Base-by-base conservation (phyloP, 37 sponge, comb jelly and placozoan species). In the Cliona cf. orientalis region DNA sequence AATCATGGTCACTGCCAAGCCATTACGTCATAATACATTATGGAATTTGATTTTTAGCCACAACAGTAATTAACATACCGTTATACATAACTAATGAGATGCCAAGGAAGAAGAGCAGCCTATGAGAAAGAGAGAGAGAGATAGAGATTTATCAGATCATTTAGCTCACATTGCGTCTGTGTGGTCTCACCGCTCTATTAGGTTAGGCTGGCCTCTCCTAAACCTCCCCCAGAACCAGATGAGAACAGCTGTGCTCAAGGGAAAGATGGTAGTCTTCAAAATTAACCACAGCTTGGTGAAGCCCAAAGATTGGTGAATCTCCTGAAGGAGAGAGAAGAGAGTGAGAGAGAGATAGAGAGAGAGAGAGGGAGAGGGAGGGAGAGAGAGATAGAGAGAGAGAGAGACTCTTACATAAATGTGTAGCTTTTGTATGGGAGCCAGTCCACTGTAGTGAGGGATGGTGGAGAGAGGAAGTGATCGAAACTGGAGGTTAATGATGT, bases 261-360 rank as follows among this genome's bases (percentile, higher is more conserved):
- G 85, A 44, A 84, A 84, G 60, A 92, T 45, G 31, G 74, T 28
- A 11, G 55, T 55, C 81, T 92, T 92, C 37, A 92, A 40, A 3
- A 42, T n/a, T 45, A 84, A 66, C 89, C 89, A 92, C 40, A 84
- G 34, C n/a, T 76, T 26, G 23, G 93, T 92, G 81, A 92, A 92
- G 1, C 62, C 71, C 23, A 26, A 25, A 23, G 66, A 71, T 25
- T 92, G 93, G 56, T 92, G 93, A 39, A 92, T 62, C 78, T 87
- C 93, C 93, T 92, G 75, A 7, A 44, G n/a, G 2, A 41, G 2
- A 42, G 26, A 31, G 3, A 62, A 41, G 25, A 22, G 35, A 31
- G 43, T 36, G 66, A 19, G 32, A 42, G 40, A 1, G 39, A n/a
- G 36, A 23, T 53, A 60, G 65, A 32, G 65, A 2, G 9, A 67